phyloP scores from a whole-genome alignment of 2,797 vertebrate genomes.

The Fistularia tabacaria region DNA sequence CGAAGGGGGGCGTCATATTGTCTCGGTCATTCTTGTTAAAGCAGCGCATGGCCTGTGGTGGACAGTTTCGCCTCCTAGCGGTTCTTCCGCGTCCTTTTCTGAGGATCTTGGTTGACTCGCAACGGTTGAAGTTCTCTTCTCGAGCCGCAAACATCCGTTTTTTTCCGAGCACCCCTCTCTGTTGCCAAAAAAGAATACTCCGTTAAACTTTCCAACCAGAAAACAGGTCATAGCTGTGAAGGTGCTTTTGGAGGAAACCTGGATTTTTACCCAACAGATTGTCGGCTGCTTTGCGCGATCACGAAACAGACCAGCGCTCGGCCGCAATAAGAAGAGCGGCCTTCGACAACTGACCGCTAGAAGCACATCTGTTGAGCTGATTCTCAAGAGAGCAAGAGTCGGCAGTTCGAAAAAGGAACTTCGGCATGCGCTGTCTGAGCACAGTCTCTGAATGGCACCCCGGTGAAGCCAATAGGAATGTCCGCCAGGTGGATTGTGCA shows the following conservation, averaged over 20 bases:
- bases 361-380: no score
- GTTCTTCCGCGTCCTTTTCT: constrained; percentile 16
- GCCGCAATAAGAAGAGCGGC: no score
- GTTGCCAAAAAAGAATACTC: background rate
- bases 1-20: constrained; percentile 20
- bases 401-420: constrained; percentile 21
- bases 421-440: constrained; percentile 23
- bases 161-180: background rate
- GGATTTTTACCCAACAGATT: no score
- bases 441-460: constrained; percentile 20
- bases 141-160: background rate
- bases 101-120: constrained; percentile 29
- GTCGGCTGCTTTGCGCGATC: no score
- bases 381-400: no score
- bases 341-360: no score
- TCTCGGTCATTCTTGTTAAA: constrained; percentile 19
- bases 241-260: no score
- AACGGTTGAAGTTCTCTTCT: background rate
- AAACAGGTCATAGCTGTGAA: no score
- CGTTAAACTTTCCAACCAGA: constrained; percentile 1
- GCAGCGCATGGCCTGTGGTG: constrained; percentile 19
- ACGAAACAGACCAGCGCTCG: no score
- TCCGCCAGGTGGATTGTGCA: constrained; percentile 71
- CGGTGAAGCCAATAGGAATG: constrained; percentile 63
- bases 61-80: constrained; percentile 27